Evolutionary conservation across 2,113 vertebrate genomes (phyloP).

Genomic region (Chinchilla lanigera): DNA sequence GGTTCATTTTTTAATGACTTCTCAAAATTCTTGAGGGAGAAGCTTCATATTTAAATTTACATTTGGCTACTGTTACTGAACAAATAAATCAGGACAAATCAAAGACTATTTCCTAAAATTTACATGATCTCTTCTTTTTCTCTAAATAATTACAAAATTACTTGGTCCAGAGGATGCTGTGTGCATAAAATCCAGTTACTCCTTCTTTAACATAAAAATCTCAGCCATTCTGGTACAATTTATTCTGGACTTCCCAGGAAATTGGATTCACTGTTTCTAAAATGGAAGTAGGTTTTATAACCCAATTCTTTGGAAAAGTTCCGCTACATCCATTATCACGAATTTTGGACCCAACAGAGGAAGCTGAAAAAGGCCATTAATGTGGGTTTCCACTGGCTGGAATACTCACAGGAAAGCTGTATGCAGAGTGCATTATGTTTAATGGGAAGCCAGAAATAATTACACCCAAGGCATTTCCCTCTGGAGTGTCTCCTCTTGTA

Average conservation of each 20-base stretch:
- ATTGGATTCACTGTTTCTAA: constrained; percentile 39
- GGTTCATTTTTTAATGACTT: constrained; percentile 26
- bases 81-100: background rate
- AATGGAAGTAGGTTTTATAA: constrained; percentile 6
- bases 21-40: constrained; percentile 39
- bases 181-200: background rate
- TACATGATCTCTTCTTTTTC: background rate
- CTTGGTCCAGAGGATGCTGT: background rate
- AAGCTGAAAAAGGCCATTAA: constrained; percentile 22
- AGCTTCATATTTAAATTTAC: background rate
- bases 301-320: constrained; percentile 25
- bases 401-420: background rate
- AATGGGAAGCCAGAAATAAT: constrained; percentile 39
- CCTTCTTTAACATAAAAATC: constrained; percentile 9
- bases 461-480: background rate
- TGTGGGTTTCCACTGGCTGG: background rate
- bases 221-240: background rate
- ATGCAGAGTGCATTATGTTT: background rate
- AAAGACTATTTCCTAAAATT: background rate
- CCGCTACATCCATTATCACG: background rate
- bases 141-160: background rate
- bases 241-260: constrained; percentile 53
- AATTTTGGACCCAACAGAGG: background rate
- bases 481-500: background rate
- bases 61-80: background rate